Evolutionary conservation across 2,888 invertebrate genomes (phyloP), one percentile per base, ranked within the genome.

Genomic region (Eutolmus rufibarbis): DNA sequence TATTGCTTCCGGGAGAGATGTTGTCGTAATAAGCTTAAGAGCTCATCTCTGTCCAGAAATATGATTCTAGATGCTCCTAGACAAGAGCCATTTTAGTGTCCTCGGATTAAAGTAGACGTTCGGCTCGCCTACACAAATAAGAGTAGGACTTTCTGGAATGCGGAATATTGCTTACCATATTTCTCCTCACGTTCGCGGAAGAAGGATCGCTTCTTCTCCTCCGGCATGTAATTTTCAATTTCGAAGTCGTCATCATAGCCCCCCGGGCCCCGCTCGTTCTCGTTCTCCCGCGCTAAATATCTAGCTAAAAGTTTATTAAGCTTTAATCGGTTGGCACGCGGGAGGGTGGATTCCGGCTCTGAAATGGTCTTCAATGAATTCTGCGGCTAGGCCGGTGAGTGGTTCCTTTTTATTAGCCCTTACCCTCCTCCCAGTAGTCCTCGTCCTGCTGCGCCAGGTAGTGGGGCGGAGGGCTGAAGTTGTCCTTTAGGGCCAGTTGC

Each of bases 391-490:
- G 19, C 76, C 28, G 14, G n/a, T 46, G 56, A 43, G 23, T 76
- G 37, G 31, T 1, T 37, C n/a, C 77, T n/a, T 76, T 51, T 87
- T 37, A 34, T 28, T 43, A 23, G 81, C 90, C 91, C 91, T 40
- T 89, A 92, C 92, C 92, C 89, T 92, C 92, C 87, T 91, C 91
- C 92, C 92, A 92, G 89, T 92, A 92, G 86, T 92, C 92, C 86
- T 91, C 90, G 31, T 91, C 91, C 87, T 88, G 79, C 57, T 89
- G 89, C 51, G 87, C 84, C 28, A 87, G 77, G 79, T 89, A 88
- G 66, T 87, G 88, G 66, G 78, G 86, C 23, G 81, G 78, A 8
- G 87, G 56, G 28, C 89, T 89, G 57, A 89, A 89, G 89, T 89
- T 89, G 87, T 90, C 89, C 88, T 89, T 89, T 87, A 90, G 88